Percentiles rank a stretch among this genome's conserved stretches.
These are phyloP conservation scores for Sitophilus oryzae DNA, from an alignment of 1,140 invertebrate species.

Conservation along the genomic window DNA sequence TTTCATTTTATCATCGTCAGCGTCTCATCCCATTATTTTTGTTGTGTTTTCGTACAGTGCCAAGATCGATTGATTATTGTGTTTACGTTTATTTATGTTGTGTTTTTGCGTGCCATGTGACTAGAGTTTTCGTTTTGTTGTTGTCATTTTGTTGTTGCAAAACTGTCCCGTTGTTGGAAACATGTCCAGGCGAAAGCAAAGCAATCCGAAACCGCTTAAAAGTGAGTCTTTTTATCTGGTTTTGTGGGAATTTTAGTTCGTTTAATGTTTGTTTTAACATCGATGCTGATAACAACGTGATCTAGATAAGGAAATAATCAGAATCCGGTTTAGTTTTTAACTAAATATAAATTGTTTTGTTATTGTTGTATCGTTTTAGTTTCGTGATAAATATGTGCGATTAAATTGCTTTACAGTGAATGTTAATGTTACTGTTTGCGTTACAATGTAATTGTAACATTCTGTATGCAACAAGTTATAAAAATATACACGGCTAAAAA, in stretches of 20 bases:
- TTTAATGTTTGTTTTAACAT: neutral
- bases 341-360: no score
- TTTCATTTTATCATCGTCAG: conserved; percentile 6
- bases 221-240: conserved; percentile 48
- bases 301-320: neutral
- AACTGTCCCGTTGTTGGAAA: conserved; percentile 7
- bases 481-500: no score
- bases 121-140: conserved; percentile 16
- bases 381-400: no score
- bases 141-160: neutral
- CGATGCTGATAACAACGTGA: neutral
- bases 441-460: no score
- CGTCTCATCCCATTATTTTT: conserved; percentile 24
- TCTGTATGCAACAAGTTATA: no score
- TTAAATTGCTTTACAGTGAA: no score
- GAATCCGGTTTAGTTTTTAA: no score
- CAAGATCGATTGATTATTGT: no score
- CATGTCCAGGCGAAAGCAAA: conserved; percentile 58
- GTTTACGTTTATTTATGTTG: neutral
- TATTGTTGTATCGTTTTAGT: no score
- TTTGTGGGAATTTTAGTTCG: conserved; percentile 1
- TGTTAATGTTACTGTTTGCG: no score
- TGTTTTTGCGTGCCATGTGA: conserved; percentile 34
- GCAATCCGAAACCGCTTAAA: conserved; percentile 57
- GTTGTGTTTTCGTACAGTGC: conserved; percentile 30